These are phyloP conservation scores for Papilio xuthus DNA, from an alignment of 1,140 invertebrate species.

Conservation along the genomic window DNA sequence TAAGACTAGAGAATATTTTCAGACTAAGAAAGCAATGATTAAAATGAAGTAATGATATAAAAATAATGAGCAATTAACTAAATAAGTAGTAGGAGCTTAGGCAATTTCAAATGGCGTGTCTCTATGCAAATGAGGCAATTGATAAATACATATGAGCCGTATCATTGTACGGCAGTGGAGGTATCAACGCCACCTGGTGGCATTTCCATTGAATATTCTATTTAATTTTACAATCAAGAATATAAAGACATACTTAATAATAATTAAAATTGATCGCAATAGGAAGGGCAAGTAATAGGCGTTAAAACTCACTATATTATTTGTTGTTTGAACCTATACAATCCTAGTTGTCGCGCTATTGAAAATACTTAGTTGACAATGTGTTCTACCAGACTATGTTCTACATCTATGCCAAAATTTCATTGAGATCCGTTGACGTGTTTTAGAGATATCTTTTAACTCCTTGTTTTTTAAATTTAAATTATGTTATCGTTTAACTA, in stretches of 20 bases:
- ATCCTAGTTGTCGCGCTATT: too few species aligned
- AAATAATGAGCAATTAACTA: neutral
- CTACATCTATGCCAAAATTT: too few species aligned
- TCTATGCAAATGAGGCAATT: constrained; percentile 20
- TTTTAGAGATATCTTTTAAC: neutral
- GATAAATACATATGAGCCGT: constrained; percentile 3
- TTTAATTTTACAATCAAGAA: neutral
- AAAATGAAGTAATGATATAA: neutral
- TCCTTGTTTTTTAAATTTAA: neutral
- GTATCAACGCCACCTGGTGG: neutral
- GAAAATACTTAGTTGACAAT: too few species aligned
- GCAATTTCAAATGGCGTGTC: neutral
- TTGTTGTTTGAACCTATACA: too few species aligned
- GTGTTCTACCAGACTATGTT: too few species aligned
- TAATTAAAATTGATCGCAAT: neutral
- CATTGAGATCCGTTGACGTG: too few species aligned
- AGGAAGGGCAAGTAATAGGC: neutral
- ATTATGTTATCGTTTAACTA: neutral
- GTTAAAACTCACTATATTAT: neutral
- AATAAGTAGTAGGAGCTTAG: constrained; percentile 1
- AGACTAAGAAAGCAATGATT: too few species aligned
- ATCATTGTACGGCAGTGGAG: constrained; percentile 1
- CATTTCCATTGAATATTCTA: neutral
- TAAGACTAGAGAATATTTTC: too few species aligned
- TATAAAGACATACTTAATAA: neutral